Evolutionary conservation across 2,113 vertebrate genomes (phyloP), one percentile per base, ranked within the genome.

Genomic region (Notothenia coriiceps): DNA sequence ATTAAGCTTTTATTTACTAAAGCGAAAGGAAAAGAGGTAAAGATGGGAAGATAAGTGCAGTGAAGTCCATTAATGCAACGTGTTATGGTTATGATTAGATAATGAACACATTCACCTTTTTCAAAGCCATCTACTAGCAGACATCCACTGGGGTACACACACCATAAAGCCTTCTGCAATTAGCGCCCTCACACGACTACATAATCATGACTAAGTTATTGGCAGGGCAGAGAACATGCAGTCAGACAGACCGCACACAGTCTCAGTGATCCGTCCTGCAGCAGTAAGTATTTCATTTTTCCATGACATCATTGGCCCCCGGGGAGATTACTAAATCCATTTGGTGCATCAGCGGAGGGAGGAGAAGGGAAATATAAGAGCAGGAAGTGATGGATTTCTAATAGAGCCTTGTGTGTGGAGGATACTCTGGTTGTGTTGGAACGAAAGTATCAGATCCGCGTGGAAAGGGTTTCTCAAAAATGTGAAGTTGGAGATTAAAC

Each of bases 271-370:
- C 44, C 56, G 35, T 40, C 35, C 35, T 62, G 8, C 51, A 65
- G 71, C 46, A 54, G 76, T 51, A 43, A 76, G 77, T 4, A 61
- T 87, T 85, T 91, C 71, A 87, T 78, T 76, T 80, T 82, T 86
- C 77, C 79, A 68, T 91, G 86, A 89, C 86, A 89, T 89, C 82
- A 84, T 70, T 35, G 35, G 11, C 10, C 81, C 73, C 69, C 1
- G 1, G 60, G 59, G 68, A 79, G 68, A 20, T 9, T 0, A 20
- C 13, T 82, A 67, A 82, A 40, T 84, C 64, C 63, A 68, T 77
- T 74, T 64, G 68, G 33, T 62, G 20, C 10, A 6, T 11, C 12
- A n/a, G n/a, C 46, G 70, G 51, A 49, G 70, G 50, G 52, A 44
- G 35, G 33, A 40, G 29, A 15, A 22, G 22, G 46, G 57, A 18